These are phyloP conservation scores for Pteromalus puparum DNA, from an alignment of 1,140 invertebrate species.

Conservation along the genomic window DNA sequence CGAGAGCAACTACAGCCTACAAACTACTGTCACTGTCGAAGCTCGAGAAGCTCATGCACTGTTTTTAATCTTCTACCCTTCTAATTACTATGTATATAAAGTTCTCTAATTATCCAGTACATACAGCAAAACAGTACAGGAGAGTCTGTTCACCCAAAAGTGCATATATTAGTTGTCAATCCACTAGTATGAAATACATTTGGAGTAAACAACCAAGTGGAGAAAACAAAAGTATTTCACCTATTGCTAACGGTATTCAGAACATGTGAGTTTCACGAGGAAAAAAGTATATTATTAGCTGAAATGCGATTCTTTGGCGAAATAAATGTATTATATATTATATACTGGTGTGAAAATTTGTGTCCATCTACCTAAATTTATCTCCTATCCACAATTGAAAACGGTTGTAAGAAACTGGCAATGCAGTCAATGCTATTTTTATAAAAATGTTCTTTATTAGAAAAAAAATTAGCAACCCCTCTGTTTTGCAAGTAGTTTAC, in stretches of 20 bases:
- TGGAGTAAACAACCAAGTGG: slow-evolving; percentile 33
- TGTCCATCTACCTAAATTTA: not conserved
- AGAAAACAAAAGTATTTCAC: slow-evolving; percentile 32
- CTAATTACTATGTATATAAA: slow-evolving; percentile 50
- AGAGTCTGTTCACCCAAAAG: slow-evolving; percentile 32
- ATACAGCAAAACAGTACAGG: slow-evolving; percentile 33
- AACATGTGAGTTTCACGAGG: slow-evolving; percentile 31
- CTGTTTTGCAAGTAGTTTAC: not conserved
- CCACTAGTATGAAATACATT: slow-evolving; percentile 44
- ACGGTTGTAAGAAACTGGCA: too few species aligned
- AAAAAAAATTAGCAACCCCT: not conserved
- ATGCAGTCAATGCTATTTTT: not conserved
- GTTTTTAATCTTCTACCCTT: slow-evolving; percentile 52
- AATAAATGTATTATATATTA: slow-evolving; percentile 52
- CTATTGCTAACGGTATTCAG: slow-evolving; percentile 34
- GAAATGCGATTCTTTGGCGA: slow-evolving; percentile 46
- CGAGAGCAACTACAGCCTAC: slow-evolving; percentile 46
- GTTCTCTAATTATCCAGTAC: slow-evolving; percentile 40
- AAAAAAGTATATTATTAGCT: slow-evolving; percentile 46
- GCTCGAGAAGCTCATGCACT: slow-evolving; percentile 43
- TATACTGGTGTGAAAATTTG: slow-evolving; percentile 8
- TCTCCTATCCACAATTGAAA: not conserved
- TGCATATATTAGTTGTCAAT: slow-evolving; percentile 31
- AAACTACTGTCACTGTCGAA: slow-evolving; percentile 52
- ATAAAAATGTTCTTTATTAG: not conserved